phyloP scores from a whole-genome alignment of 2,888 invertebrate species.

The Panorpa germanica region DNA sequence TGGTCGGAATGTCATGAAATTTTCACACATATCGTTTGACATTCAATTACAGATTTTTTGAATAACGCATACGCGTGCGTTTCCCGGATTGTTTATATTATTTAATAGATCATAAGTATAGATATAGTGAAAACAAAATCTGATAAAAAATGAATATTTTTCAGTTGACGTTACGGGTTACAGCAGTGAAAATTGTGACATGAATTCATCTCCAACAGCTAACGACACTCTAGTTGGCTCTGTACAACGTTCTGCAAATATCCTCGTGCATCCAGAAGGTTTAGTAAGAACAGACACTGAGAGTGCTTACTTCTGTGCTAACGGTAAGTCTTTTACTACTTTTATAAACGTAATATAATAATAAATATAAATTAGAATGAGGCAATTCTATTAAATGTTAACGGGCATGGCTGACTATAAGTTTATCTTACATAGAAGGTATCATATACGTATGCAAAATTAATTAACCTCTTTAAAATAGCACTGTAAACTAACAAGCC shows the following conservation, averaged over 20 bases:
- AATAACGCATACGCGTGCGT: no score
- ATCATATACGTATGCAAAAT: no score
- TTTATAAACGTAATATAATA: constrained; percentile 1
- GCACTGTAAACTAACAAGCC: background rate
- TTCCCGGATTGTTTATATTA: no score
- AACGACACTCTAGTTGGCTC: constrained; percentile 40
- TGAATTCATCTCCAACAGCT: constrained; percentile 32
- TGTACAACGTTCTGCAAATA: constrained; percentile 37
- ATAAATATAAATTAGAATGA: background rate
- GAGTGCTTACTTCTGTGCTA: constrained; percentile 49
- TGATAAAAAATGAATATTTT: constrained; percentile 15
- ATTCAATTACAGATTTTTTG: no score
- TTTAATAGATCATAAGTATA: no score
- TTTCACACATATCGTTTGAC: no score
- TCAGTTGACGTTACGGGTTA: constrained; percentile 47
- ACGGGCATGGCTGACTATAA: no score
- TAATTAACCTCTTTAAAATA: constrained; percentile 1
- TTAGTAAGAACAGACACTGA: constrained; percentile 42
- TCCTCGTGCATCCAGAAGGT: constrained; percentile 40
- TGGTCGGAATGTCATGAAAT: no score
- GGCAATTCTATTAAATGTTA: no score
- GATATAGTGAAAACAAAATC: constrained; percentile 1
- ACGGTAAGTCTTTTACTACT: constrained; percentile 27
- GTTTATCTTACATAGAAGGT: no score
- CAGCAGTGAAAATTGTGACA: constrained; percentile 40